These are phyloP conservation scores for Conus ventricosus DNA, from an alignment of 1,140 invertebrate genomes.

Conservation along the genomic window DNA sequence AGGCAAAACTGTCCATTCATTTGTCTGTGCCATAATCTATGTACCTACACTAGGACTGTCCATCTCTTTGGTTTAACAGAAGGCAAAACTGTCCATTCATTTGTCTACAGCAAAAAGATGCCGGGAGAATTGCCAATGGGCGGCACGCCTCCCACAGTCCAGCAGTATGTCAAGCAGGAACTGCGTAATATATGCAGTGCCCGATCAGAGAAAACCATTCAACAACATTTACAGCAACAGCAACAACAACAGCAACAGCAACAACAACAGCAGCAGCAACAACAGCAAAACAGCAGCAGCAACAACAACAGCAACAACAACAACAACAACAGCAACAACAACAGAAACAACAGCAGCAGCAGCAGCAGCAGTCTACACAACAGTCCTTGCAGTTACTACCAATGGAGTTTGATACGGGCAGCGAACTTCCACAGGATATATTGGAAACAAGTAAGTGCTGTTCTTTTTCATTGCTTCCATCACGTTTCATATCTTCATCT, in stretches of 20 bases:
- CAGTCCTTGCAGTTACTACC: neutral
- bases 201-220: constrained; percentile 80
- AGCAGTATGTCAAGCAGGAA: constrained; percentile 92
- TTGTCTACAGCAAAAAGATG: constrained; percentile 45
- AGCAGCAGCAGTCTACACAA: constrained; percentile 49
- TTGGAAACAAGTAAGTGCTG: constrained; percentile 66
- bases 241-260: constrained; percentile 56
- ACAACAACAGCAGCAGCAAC: constrained; percentile 49
- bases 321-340: constrained; percentile 42
- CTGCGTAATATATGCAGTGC: constrained; percentile 89
- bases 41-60: too few relatives aligned
- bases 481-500: too few relatives aligned
- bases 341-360: constrained; percentile 55
- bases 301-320: constrained; percentile 45
- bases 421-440: constrained; percentile 66
- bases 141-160: constrained; percentile 74
- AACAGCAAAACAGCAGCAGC: neutral
- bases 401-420: constrained; percentile 51
- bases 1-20: too few relatives aligned
- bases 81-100: neutral
- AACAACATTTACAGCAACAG: constrained; percentile 46
- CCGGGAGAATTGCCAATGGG: constrained; percentile 31
- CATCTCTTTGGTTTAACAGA: too few relatives aligned
- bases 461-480: too few relatives aligned
- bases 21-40: too few relatives aligned